Percentiles rank a stretch among this genome's conserved stretches.
Conservation (phyloP, 1,140 invertebrate species). For the Thaumatotibia leucotreta region DNA sequence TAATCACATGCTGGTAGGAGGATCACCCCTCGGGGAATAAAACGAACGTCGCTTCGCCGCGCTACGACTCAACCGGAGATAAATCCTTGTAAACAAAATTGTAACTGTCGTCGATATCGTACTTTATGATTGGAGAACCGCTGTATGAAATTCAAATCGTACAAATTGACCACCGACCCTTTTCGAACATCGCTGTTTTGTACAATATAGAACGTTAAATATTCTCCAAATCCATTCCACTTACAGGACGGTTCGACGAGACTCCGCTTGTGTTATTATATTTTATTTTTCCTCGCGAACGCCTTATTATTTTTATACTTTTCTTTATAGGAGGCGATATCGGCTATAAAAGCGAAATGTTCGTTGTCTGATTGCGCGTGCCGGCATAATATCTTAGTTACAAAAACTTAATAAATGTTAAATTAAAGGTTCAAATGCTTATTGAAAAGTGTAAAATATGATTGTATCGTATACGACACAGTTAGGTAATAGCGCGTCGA, state of each 20-base stretch:
- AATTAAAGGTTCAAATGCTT: neutral
- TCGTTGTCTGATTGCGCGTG: conserved; percentile 59
- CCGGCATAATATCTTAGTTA: conserved; percentile 19
- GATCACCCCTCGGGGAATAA: conserved; percentile 10
- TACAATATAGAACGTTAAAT: conserved; percentile 38
- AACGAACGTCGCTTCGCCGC: conserved; percentile 30
- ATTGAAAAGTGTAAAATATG: too few species aligned
- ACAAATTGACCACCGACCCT: conserved; percentile 47
- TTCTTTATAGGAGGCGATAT: conserved; percentile 59
- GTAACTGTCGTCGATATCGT: conserved; percentile 62
- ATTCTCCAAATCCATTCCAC: conserved; percentile 51
- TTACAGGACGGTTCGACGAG: conserved; percentile 37
- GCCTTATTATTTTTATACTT: conserved; percentile 70
- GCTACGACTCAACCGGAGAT: conserved; percentile 29
- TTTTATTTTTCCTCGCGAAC: conserved; percentile 62
- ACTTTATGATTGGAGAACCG: conserved; percentile 52
- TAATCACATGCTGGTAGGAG: conserved; percentile 2
- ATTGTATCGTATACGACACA: too few species aligned
- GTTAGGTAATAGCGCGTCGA: too few species aligned
- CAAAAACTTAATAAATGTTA: neutral
- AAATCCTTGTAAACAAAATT: conserved; percentile 67
- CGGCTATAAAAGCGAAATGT: conserved; percentile 66
- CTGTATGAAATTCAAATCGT: conserved; percentile 59
- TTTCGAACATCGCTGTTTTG: conserved; percentile 26
- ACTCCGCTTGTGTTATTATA: conserved; percentile 53